Base-by-base conservation (phyloP, 2,888 invertebrate genomes). In the Cataglyphis rosenhaueri region DNA sequence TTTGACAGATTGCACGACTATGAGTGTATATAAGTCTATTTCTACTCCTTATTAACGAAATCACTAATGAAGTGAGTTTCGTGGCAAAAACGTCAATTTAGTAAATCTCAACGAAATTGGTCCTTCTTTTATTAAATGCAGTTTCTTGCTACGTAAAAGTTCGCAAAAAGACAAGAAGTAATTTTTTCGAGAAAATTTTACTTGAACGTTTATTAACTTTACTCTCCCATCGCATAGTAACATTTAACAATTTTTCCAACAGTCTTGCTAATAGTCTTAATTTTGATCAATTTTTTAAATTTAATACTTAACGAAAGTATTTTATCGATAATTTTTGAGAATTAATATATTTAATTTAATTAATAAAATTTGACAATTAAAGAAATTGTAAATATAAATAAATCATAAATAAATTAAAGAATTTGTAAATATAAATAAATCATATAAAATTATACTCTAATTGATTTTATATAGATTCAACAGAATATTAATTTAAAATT, bases 61-160 rank as follows among this genome's bases (percentile, higher is more conserved):
- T 74, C 32, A 66, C 66, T 74, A 74, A 74, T 48, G 48, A 74
- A 21, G 32, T 8, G 66, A 74, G 74, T 74, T 74, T 65, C 32
- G 32, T 3, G 66, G 32, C 21, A 32, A 65, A 65, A 66, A 74
- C 66, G 41, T 48, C 66, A 44, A 44, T 74, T 74, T 74, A 74
- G 66, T 74, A 48, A 74, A 74, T 74, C 32, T 66, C 66, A 74
- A 66, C 66, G 32, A 44, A 66, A 74, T 74, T 74, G 66, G 32
- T 44, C 21, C 66, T 74, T 74, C 74, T 65, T 74, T 64, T 18
- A 66, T 15, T 65, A 74, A 74, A 74, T 74, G 44, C 32, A 66
- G 66, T 74, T 74, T 74, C 48, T 74, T 65, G 66, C 68, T 65
- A 66, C 66, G 48, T 35, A 21, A 65, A 66, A 74, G 74, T 74